phyloP scores from a whole-genome alignment of 2,113 vertebrate genomes.

The human region DNA sequence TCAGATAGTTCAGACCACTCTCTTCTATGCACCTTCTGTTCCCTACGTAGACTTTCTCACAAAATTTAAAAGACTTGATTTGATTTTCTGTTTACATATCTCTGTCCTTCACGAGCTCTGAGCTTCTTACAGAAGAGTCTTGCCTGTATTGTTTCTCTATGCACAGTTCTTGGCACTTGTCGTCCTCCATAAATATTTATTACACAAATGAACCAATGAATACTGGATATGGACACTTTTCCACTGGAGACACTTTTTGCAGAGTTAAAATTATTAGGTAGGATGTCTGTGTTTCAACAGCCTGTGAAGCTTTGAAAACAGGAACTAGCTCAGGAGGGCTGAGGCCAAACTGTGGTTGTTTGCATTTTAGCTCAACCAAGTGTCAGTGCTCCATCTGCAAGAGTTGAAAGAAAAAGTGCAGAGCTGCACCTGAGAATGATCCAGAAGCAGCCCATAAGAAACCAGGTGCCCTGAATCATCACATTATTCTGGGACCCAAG shows the following conservation, averaged over 20 bases:
- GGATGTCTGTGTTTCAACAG: slow-evolving; percentile 63
- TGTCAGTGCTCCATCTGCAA: background rate
- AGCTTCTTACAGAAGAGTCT: background rate
- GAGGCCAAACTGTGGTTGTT: background rate
- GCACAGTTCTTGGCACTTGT: background rate
- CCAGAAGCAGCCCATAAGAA: background rate
- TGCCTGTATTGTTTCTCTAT: accelerated
- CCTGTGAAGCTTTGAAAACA: slow-evolving; percentile 62
- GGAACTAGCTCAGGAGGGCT: background rate
- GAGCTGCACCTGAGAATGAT: background rate
- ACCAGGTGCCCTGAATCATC: background rate
- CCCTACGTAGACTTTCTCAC: accelerated
- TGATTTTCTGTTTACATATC: background rate
- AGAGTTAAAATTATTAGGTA: slow-evolving; percentile 62
- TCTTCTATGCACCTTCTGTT: background rate
- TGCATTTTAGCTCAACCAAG: slow-evolving; percentile 13
- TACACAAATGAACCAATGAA: background rate
- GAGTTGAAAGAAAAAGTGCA: background rate
- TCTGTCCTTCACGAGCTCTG: background rate
- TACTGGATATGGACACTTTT: background rate
- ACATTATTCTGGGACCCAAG: background rate
- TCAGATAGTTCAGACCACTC: background rate
- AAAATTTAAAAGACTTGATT: background rate
- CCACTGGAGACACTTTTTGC: background rate
- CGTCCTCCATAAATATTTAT: background rate